A percentile compares a stretch with the other conserved stretches of the same genome.
phyloP scores from a whole-genome alignment of 1,140 invertebrate species.

The Caenorhabditis inopinata region DNA sequence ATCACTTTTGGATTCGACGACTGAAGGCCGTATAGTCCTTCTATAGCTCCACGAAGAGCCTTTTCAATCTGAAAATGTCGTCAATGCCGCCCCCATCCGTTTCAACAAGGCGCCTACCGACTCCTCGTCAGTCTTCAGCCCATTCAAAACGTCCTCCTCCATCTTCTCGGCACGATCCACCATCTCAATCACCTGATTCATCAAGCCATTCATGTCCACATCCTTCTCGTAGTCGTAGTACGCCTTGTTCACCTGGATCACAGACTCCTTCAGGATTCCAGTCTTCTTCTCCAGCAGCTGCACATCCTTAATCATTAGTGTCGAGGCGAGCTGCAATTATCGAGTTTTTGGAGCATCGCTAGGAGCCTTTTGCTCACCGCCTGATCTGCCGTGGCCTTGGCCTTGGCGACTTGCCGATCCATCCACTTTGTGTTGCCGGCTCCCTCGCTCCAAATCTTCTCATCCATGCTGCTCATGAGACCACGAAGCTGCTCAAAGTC shows the following conservation, averaged over 20 bases:
- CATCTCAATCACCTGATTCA: background rate
- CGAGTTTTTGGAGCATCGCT: no score
- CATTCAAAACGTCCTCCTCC: background rate
- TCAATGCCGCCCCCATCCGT: background rate
- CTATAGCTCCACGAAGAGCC: background rate
- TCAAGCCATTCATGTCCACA: constrained; percentile 2
- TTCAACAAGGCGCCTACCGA: background rate
- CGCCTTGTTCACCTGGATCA: background rate
- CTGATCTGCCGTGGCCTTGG: background rate
- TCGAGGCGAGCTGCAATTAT: background rate
- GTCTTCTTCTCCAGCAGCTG: background rate
- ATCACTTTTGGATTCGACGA: background rate
- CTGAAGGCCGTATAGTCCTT: background rate
- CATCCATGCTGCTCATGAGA: background rate
- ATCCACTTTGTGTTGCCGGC: background rate
- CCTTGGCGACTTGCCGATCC: background rate
- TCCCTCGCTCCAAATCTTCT: background rate
- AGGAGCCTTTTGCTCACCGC: background rate
- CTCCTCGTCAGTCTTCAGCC: background rate
- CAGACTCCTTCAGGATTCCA: background rate
- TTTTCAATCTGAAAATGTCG: background rate
- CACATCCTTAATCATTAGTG: background rate
- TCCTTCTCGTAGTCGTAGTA: background rate
- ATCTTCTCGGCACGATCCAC: background rate
- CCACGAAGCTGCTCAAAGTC: background rate